These are phyloP conservation scores for Pterocles orientalis DNA, from an alignment of 2,113 vertebrate species.

Conservation along the genomic window DNA sequence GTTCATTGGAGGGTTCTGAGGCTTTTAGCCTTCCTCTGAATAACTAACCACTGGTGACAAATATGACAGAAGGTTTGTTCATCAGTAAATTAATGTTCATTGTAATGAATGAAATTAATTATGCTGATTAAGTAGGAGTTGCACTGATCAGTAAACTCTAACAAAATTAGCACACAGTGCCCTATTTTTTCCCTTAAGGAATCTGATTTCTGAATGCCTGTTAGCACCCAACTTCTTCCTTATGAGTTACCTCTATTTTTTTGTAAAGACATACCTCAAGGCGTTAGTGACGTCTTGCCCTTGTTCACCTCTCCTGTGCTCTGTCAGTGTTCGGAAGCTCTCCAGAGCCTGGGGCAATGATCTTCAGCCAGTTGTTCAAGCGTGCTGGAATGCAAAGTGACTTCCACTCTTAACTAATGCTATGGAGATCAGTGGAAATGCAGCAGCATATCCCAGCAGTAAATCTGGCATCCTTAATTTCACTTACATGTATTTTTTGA, in stretches of 20 bases:
- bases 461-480: conserved; percentile 42
- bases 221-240: not conserved
- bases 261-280: not conserved
- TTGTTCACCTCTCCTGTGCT: not conserved
- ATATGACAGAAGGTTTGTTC: not conserved
- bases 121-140: not conserved
- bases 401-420: not conserved
- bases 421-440: conserved; percentile 26
- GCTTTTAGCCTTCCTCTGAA: not conserved
- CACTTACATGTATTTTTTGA: not conserved
- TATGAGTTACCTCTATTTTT: not conserved
- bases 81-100: not conserved
- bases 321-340: not conserved
- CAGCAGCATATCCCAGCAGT: conserved; percentile 14
- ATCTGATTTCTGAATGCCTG: not conserved
- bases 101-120: not conserved
- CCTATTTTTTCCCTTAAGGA: not conserved
- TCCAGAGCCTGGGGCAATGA: not conserved
- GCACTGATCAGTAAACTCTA: not conserved
- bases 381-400: not conserved
- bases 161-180: not conserved
- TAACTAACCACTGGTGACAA: not conserved
- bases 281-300: not conserved
- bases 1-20: not conserved
- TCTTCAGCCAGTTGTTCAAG: not conserved